phyloP scores from a whole-genome alignment of 2,797 vertebrate genomes.

The Sternarchorhynchus goeldii region DNA sequence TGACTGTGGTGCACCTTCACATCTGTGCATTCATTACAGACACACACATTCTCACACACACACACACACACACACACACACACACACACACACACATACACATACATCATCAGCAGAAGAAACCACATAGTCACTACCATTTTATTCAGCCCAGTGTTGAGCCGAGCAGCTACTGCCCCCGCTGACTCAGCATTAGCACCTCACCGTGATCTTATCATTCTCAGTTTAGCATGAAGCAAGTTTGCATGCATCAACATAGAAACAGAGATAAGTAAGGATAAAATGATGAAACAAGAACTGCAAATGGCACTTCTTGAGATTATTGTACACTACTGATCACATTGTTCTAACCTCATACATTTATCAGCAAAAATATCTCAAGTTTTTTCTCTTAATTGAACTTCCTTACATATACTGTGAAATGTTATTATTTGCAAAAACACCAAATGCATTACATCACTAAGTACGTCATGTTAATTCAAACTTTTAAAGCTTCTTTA shows the following conservation, averaged over 20 bases:
- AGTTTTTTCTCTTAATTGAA: background rate
- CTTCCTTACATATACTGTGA: background rate
- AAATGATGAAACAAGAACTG: background rate
- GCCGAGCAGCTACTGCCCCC: background rate
- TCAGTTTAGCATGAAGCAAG: slow-evolving; percentile 28
- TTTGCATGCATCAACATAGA: slow-evolving; percentile 2
- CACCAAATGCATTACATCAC: no score
- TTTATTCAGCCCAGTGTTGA: slow-evolving; percentile 49
- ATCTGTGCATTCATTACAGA: no score
- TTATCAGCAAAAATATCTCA: background rate
- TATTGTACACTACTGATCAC: background rate
- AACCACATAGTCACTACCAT: slow-evolving; percentile 32
- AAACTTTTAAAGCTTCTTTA: no score
- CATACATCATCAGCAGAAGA: background rate
- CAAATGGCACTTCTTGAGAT: background rate
- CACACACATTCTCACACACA: background rate
- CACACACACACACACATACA: background rate
- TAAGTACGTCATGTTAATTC: background rate
- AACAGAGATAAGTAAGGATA: background rate
- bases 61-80: slow-evolving; percentile 7
- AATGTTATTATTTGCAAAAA: no score
- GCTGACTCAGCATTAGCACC: slow-evolving; percentile 17
- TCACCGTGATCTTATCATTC: slow-evolving; percentile 22
- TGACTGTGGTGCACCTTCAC: slow-evolving; percentile 5
- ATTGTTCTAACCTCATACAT: background rate